A percentile compares a stretch with the other conserved stretches of the same genome.
Conservation (phyloP, 2,113 vertebrate genomes). For the Parus major region DNA sequence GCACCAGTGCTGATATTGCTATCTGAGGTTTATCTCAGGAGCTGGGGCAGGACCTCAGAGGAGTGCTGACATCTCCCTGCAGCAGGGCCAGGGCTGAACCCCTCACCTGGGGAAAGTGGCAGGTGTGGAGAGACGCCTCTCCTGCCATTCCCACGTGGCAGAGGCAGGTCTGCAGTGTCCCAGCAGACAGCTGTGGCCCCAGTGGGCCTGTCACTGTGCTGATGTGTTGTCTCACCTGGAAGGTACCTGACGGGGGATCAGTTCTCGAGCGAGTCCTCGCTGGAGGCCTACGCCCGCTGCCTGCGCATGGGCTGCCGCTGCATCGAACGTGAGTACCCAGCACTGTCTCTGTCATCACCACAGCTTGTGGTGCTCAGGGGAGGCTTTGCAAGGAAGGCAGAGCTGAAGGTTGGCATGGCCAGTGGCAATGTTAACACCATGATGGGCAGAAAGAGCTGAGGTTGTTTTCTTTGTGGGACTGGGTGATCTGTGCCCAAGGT, state of each 20-base stretch:
- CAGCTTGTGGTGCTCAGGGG: rapidly evolving
- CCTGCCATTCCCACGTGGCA: rapidly evolving
- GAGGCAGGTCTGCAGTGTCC: not conserved
- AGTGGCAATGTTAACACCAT: rapidly evolving
- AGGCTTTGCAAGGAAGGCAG: not conserved
- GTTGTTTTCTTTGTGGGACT: rapidly evolving
- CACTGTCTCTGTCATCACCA: rapidly evolving
- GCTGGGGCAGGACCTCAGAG: not conserved
- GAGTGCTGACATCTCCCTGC: not conserved
- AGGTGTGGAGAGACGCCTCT: rapidly evolving
- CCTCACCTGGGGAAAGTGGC: rapidly evolving
- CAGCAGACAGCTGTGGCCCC: rapidly evolving
- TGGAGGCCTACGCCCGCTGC: conserved; percentile 96
- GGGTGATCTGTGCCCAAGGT: rapidly evolving
- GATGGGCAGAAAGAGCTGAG: not conserved
- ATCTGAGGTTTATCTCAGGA: not conserved
- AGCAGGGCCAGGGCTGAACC: not conserved
- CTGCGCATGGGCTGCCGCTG: conserved; percentile 97
- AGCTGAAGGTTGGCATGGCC: rapidly evolving
- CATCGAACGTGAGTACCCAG: conserved; percentile 84
- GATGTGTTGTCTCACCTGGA: not conserved
- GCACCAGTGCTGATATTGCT: rapidly evolving
- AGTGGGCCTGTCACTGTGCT: not conserved
- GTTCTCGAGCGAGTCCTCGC: conserved; percentile 97
- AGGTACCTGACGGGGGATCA: conserved; percentile 98